Base-by-base conservation (phyloP, 2,888 invertebrate species). In the Folsomia manolachei region DNA sequence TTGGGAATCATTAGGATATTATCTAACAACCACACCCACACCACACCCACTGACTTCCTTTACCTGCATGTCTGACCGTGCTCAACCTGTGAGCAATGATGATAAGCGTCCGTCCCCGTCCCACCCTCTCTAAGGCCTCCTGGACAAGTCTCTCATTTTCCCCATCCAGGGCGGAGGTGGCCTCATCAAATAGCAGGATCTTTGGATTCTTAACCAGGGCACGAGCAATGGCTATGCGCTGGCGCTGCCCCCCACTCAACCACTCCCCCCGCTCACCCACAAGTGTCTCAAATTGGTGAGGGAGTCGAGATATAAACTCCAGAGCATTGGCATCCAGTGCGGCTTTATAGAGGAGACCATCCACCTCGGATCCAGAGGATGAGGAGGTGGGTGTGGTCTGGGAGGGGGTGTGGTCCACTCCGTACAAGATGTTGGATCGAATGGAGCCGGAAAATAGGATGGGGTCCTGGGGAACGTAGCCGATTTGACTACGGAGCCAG, bases 21-120 rank as follows among this genome's bases (percentile, higher is more conserved):
- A n/a, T n/a, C n/a, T n/a, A n/a, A n/a, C n/a, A n/a, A n/a, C n/a
- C n/a, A n/a, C n/a, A n/a, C n/a, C n/a, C n/a, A n/a, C n/a, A n/a
- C n/a, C n/a, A n/a, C n/a, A n/a, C n/a, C n/a, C n/a, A n/a, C n/a
- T n/a, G n/a, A n/a, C n/a, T n/a, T n/a, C n/a, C n/a, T n/a, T 88
- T 88, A 83, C 93, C 89, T 0, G 96, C 95, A 77, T 92, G 91
- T 82, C 91, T 91, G 81, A 97, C 95, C 0, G 97, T 97, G 76
- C 96, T 95, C 52, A 97, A 86, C 71, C 97, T 87, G 83, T 97
- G 97, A 0, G 97, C 97, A 81, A 97, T 97, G 0, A 94, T 95
- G 53, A 97, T 86, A 0, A 96, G 95, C 0, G 97, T 97, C 25
- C 96, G 87, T 60, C 93, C 94, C 81, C 88, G 87, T 83, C 90